Evolutionary conservation across 2,888 invertebrate species (phyloP).

Genomic region (Drymonia ruficornis): DNA sequence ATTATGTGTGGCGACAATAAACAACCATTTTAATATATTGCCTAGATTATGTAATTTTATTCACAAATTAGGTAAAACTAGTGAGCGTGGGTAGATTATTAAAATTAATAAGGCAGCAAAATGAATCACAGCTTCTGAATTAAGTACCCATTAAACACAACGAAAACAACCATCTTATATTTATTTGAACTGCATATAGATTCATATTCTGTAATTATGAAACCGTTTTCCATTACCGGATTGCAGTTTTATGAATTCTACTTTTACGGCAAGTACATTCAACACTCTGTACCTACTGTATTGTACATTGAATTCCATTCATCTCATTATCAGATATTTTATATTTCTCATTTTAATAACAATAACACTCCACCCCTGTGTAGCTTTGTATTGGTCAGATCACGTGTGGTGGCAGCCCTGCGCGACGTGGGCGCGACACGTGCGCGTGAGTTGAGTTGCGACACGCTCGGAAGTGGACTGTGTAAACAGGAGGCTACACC

Average conservation of each 20-base stretch:
- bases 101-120: constrained; percentile 2
- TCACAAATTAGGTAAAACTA: not conserved
- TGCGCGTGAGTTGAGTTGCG: constrained; percentile 47
- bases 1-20: not conserved
- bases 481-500: constrained; percentile 57
- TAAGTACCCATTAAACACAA: no score
- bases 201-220: no score
- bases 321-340: constrained; percentile 1
- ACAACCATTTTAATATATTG: not conserved
- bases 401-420: constrained; percentile 38
- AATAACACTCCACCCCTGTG: constrained; percentile 16
- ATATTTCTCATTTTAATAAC: constrained; percentile 17
- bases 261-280: no score
- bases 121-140: not conserved
- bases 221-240: no score
- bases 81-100: not conserved
- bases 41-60: not conserved
- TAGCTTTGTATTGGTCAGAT: constrained; percentile 22
- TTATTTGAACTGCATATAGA: no score
- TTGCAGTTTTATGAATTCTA: no score
- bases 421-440: constrained; percentile 44
- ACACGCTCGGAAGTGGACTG: constrained; percentile 60
- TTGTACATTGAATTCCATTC: no score
- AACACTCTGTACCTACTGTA: no score
- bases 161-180: no score